A percentile compares a stretch with the other conserved stretches of the same genome.
phyloP scores from a whole-genome alignment of 2,113 vertebrate genomes.

The Mystacornis crossleyi region DNA sequence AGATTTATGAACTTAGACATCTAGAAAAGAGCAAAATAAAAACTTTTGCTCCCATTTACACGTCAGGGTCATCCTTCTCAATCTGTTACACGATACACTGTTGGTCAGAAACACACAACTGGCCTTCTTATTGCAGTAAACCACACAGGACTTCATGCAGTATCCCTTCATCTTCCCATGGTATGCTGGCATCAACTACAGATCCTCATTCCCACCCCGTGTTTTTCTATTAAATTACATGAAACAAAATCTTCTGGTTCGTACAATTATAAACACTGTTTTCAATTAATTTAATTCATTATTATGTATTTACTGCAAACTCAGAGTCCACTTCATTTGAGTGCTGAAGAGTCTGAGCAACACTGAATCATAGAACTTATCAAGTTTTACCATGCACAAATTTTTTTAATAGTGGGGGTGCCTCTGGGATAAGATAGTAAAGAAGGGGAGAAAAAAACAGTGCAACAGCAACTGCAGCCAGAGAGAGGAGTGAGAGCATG shows the following conservation, averaged over 20 bases:
- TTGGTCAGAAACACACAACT: neutral
- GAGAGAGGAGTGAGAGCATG: neutral
- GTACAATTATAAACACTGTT: neutral
- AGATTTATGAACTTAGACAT: neutral
- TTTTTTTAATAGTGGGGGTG: neutral
- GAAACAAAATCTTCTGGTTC: neutral
- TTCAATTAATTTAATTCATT: neutral
- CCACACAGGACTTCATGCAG: neutral
- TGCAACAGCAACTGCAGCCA: rapidly evolving
- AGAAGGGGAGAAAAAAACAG: neutral
- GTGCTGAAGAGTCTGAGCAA: neutral
- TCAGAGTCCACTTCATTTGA: neutral
- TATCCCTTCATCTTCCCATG: neutral
- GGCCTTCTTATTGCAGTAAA: neutral
- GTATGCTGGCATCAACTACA: neutral
- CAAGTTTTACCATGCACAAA: neutral
- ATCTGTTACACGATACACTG: rapidly evolving
- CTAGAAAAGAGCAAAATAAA: neutral
- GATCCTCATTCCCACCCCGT: neutral
- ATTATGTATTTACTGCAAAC: neutral
- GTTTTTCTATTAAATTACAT: neutral
- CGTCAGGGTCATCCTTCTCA: neutral
- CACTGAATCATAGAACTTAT: neutral
- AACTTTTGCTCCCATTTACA: neutral
- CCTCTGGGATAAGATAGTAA: neutral